phyloP scores from a whole-genome alignment of 2,797 vertebrate species.

The Anniella stebbinsi region DNA sequence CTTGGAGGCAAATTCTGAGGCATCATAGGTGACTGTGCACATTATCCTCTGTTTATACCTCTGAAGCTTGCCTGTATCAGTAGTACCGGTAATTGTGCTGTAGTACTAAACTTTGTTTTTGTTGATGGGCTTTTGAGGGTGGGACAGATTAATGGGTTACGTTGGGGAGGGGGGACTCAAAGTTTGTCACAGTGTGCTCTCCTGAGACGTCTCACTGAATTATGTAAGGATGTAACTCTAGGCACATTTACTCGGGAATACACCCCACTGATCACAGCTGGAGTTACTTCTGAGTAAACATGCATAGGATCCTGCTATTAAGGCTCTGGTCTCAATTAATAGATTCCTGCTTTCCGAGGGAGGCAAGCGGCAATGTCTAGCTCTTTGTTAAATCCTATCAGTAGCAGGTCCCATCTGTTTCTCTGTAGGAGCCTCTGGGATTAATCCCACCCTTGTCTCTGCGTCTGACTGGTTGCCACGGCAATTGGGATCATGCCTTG shows the following conservation, averaged over 20 bases:
- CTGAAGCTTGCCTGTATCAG: not conserved
- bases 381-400: constrained; percentile 9
- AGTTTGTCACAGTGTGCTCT: not conserved
- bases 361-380: not conserved
- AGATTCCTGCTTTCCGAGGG: not conserved
- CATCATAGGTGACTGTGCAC: not conserved
- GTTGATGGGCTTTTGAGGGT: not conserved
- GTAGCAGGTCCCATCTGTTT: constrained; percentile 37
- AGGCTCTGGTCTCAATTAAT: not conserved
- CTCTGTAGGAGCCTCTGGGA: not conserved
- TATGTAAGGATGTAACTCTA: too few species aligned
- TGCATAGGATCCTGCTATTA: not conserved
- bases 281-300: not conserved
- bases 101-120: not conserved
- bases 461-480: constrained; percentile 1
- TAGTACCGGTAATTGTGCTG: not conserved
- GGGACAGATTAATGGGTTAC: not conserved
- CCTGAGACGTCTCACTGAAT: not conserved
- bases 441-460: constrained; percentile 12
- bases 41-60: not conserved
- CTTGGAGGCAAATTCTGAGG: not conserved
- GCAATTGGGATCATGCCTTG: not conserved
- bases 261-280: too few species aligned
- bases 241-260: not conserved
- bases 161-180: not conserved